These are phyloP conservation scores for Falco biarmicus DNA, from an alignment of 2,797 vertebrate species.

Conservation along the genomic window DNA sequence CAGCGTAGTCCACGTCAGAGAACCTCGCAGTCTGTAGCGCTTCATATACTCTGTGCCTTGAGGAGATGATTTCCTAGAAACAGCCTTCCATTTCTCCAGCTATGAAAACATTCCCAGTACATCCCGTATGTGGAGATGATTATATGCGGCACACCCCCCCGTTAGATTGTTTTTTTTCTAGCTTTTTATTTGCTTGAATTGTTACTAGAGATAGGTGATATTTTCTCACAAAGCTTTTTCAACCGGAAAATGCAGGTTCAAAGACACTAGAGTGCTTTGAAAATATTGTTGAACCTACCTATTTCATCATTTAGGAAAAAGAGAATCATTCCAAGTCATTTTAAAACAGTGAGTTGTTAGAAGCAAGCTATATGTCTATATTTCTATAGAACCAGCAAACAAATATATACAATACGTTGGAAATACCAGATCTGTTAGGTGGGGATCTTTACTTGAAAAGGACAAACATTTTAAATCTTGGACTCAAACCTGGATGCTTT, in stretches of 20 bases:
- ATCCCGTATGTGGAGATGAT: slow-evolving; percentile 32
- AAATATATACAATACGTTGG: too few species aligned
- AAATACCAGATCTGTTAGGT: neutral
- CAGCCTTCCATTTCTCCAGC: slow-evolving; percentile 21
- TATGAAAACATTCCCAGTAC: slow-evolving; percentile 51
- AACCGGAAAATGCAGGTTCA: neutral
- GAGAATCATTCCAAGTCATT: neutral
- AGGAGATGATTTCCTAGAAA: slow-evolving; percentile 65
- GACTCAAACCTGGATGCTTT: neutral
- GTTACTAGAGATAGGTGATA: neutral
- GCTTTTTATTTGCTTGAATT: neutral
- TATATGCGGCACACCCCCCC: neutral
- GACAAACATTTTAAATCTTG: neutral
- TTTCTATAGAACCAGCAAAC: neutral
- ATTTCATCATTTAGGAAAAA: neutral
- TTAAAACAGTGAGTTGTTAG: neutral
- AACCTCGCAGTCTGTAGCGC: neutral
- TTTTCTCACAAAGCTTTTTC: neutral
- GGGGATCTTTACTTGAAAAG: neutral
- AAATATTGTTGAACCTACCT: neutral
- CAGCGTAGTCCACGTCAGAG: neutral
- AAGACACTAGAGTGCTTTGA: neutral
- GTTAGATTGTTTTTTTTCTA: neutral
- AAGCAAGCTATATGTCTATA: neutral
- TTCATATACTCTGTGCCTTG: neutral